Evolutionary conservation across 2,797 vertebrate genomes (phyloP), one percentile per base, ranked within the genome.

Genomic region (Crocodylus rhombifer): DNA sequence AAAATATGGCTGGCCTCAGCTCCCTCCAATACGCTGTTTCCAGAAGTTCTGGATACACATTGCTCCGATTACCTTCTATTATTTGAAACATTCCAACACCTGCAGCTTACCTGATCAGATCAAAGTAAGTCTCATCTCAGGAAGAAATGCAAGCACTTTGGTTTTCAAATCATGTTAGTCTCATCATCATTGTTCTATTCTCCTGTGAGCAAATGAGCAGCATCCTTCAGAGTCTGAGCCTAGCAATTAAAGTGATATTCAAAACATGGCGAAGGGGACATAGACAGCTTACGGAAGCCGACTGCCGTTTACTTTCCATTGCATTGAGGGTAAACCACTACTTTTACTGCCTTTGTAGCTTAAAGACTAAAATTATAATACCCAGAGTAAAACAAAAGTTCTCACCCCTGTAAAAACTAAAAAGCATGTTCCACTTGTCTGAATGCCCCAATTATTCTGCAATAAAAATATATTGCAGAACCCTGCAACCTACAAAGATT

Each of bases 231-330:
- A 42, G 57, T 14, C 61, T 83, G 64, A 84, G 33, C 13, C 74
- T 42, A 51, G 25, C 36, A 42, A 30, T 67, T 33, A 51, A 51
- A 67, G 69, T 23, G 67, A 36, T 71, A 71, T 71, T 42, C 21
- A 36, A 36, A 60, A 65, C 30, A 69, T 4, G 12, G 61, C 21
- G 62, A 71, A 86, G 84, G 17, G 75, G 67, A 15, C 20, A 88
- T 1, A 0, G 42, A 12, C 42, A 80, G 1, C 12, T 60, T 56
- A 8, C 21, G 23, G 20, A 7, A 36, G 13, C 21, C 13, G 65
- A 64, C 63, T 77, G 74, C 76, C 33, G 18, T 58, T 8, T 9
- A 76, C 67, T 6, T 0, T 0, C 62, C 57, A n/a, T 1, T 69
- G 16, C 13, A 56, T n/a, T 67, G 55, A 33, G 80, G 25, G 33